phyloP scores from a whole-genome alignment of 92 coral and sea anemone species.

The Parazoanthus darwini region DNA sequence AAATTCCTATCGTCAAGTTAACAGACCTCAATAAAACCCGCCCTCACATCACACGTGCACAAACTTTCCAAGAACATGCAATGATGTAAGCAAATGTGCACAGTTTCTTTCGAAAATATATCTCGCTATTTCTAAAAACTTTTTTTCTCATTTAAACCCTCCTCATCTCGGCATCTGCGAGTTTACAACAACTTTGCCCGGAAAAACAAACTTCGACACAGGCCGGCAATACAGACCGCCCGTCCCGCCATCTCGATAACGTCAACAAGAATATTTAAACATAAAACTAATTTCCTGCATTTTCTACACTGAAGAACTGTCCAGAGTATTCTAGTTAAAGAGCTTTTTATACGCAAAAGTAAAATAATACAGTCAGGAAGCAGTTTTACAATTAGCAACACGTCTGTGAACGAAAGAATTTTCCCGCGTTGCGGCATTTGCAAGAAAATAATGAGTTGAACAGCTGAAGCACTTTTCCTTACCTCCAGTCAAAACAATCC shows the following conservation, averaged over 20 bases:
- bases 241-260: background rate
- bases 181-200: background rate
- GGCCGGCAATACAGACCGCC: background rate
- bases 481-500: slow-evolving; percentile 96
- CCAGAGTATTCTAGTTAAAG: background rate
- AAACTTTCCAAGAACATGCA: background rate
- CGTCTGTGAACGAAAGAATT: background rate
- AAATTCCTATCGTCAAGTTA: too few species aligned
- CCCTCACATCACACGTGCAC: background rate
- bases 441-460: background rate
- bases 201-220: slow-evolving; percentile 2
- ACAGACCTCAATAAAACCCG: background rate
- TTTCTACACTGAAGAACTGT: background rate
- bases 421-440: background rate
- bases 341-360: background rate
- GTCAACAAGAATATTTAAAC: background rate
- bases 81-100: background rate
- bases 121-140: background rate
- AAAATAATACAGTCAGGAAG: background rate
- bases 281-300: background rate
- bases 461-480: slow-evolving; percentile 34
- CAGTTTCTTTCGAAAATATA: background rate
- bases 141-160: background rate
- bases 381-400: background rate
- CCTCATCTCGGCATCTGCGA: background rate